A percentile compares a stretch with the other conserved stretches of the same genome.
Conservation (phyloP, 2,888 invertebrate species). For the Ferrisia virgata region DNA sequence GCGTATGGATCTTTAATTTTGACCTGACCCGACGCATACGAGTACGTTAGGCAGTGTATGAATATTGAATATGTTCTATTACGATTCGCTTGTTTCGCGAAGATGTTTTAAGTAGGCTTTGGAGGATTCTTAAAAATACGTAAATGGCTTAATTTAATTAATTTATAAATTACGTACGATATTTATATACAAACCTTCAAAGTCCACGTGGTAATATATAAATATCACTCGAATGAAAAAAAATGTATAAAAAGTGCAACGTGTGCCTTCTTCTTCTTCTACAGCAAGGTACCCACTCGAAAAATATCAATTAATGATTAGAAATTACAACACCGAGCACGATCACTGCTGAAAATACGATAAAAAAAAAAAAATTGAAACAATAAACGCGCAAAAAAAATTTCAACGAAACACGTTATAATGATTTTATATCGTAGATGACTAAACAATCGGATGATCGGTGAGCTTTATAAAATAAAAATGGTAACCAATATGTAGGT, state of each 20-base stretch:
- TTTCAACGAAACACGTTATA: neutral
- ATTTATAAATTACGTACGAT: neutral
- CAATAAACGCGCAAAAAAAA: neutral
- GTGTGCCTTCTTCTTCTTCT: no score
- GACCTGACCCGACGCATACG: neutral
- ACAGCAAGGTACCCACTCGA: neutral
- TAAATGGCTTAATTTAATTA: neutral
- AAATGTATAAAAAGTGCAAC: neutral
- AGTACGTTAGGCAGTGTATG: no score
- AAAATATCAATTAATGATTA: neutral
- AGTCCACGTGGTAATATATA: neutral
- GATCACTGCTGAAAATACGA: neutral
- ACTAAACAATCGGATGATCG: no score
- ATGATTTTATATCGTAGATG: no score
- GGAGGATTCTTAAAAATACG: neutral
- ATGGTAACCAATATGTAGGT: no score
- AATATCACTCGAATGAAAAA: neutral
- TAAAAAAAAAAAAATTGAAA: neutral
- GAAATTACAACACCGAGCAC: neutral
- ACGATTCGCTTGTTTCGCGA: neutral
- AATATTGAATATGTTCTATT: no score
- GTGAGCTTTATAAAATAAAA: no score
- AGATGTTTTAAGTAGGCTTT: no score
- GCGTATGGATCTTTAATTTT: neutral
- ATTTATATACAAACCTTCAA: neutral